A percentile compares a stretch with the other conserved stretches of the same genome.
Evolutionary conservation across 2,113 vertebrate species (phyloP).

Genomic region (Scomber scombrus): DNA sequence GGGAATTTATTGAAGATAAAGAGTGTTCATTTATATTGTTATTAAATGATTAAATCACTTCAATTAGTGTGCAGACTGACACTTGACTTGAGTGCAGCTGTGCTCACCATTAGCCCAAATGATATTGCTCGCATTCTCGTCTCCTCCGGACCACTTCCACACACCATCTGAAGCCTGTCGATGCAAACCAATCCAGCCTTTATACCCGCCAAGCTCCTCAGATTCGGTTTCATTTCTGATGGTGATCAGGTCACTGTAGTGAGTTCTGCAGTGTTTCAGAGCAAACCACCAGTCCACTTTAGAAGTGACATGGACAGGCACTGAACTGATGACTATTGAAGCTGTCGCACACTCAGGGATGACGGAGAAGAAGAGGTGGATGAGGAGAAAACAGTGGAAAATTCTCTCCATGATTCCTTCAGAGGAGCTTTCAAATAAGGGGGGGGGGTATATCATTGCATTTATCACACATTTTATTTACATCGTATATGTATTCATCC

Average conservation of each 20-base stretch:
- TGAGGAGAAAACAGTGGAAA: background rate
- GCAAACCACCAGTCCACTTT: rapidly evolving
- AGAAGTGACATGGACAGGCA: rapidly evolving
- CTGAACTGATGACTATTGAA: too few relatives aligned
- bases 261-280: rapidly evolving
- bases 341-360: background rate
- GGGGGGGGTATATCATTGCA: background rate
- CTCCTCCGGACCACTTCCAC: background rate
- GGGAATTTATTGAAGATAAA: too few relatives aligned
- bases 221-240: background rate
- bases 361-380: background rate
- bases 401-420: conserved; percentile 15
- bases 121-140: rapidly evolving
- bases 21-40: too few relatives aligned
- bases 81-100: background rate
- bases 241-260: conserved; percentile 2
- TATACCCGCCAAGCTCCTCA: rapidly evolving
- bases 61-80: background rate
- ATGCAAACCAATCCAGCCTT: background rate
- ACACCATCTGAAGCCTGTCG: background rate
- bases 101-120: background rate
- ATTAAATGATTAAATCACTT: background rate
- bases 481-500: too few relatives aligned
- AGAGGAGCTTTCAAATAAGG: background rate
- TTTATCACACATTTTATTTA: too few relatives aligned